These are phyloP conservation scores for Pogoniulus pusillus DNA, from an alignment of 2,797 vertebrate species.

Conservation along the genomic window DNA sequence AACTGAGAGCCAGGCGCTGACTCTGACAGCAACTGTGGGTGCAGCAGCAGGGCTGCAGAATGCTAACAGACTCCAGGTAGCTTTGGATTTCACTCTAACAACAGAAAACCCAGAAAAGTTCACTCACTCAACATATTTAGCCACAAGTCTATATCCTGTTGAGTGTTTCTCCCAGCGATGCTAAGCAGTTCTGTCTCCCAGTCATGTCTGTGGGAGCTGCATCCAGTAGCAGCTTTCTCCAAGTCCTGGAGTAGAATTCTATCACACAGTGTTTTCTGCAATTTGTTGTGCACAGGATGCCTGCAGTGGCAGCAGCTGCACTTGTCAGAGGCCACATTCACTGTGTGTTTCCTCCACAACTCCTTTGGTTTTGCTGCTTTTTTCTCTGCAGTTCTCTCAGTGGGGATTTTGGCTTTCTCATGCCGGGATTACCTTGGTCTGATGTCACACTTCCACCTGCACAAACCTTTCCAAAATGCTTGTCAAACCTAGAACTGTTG, in stretches of 20 bases:
- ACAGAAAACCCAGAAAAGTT: background rate
- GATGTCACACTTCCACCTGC: background rate
- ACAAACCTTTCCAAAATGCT: background rate
- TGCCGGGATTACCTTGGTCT: background rate
- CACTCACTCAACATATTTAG: background rate
- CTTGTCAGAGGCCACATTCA: background rate
- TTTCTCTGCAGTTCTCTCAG: background rate
- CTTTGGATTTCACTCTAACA: background rate
- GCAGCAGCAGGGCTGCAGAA: background rate
- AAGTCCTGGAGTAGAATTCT: background rate
- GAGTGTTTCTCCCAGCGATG: background rate
- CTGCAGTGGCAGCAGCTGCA: background rate
- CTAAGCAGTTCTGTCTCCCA: background rate
- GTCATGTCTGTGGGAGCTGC: background rate
- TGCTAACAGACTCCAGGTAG: background rate
- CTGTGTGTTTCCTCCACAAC: background rate
- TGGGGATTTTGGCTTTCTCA: background rate
- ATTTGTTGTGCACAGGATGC: background rate
- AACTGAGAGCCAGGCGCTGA: fast-evolving
- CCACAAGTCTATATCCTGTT: background rate
- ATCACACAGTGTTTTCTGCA: background rate
- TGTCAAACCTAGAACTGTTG: background rate
- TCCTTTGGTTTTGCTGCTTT: background rate
- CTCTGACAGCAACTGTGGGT: background rate
- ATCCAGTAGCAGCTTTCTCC: background rate